Base-by-base conservation (phyloP, 2,888 invertebrate genomes). In the Nasonovia ribisnigri region DNA sequence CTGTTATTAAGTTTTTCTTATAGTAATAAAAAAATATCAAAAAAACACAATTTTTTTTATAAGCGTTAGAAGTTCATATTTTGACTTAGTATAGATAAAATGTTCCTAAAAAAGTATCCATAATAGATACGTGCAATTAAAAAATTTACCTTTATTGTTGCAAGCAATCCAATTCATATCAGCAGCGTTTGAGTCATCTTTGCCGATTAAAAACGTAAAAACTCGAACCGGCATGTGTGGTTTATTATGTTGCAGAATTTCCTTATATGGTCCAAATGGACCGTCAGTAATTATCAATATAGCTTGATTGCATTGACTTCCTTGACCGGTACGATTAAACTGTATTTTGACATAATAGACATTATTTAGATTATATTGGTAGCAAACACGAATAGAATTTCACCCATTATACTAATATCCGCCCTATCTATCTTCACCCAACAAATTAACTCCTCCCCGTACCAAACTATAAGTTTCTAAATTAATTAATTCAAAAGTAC, bases 281-380 rank as follows among this genome's bases (percentile, higher is more conserved):
- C 99, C 99, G 95, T 99, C 98, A 0, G 99, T 99, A 94, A 99
- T 98, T 93, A 99, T 96, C 97, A 99, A 99, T 93, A 99, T 99
- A 4, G 99, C 99, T 96, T 99, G 99, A 96, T 99, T 99, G 95
- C 99, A 99, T 95, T 99, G 98, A 95, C 98, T 98, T 10, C 98
- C 98, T 95, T 97, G 97, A 0, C 97, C 97, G 0, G 98, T 98
- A 95, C 98, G 97, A 95, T 98, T 98, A 95, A 98, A 98, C 97
- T 98, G 95, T 24, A 96, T 88, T 54, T n/a, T 46, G 48, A 94
- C 92, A 94, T 95, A 95, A 29, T 48, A 60, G 11, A 36, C 29
- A 77, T 42, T 51, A 67, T 84, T 67, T 43, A 57, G 36, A 57
- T 51, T 16, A n/a, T n/a, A n/a, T 54, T 67, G 24, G 20, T 48